Evolutionary conservation across 2,888 invertebrate species (phyloP).

Genomic region (Phalangium opilio): DNA sequence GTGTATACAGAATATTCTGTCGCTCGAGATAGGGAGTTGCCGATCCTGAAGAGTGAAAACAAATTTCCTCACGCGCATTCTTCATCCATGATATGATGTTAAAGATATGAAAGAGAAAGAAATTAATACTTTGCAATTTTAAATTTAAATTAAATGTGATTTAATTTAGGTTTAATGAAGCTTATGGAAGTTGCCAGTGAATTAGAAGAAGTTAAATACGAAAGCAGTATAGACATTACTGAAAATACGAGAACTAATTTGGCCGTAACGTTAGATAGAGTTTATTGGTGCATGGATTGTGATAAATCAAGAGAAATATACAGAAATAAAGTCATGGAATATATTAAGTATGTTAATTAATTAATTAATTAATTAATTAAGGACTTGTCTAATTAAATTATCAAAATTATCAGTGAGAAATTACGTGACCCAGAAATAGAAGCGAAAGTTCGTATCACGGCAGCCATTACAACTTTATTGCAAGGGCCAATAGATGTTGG

Average conservation of each 20-base stretch:
- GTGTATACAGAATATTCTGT: too few relatives aligned
- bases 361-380: too few relatives aligned
- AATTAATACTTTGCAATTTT: too few relatives aligned
- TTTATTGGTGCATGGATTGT: constrained; percentile 93
- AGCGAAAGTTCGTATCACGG: constrained; percentile 64
- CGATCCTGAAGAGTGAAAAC: too few relatives aligned
- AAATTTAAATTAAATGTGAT: background rate
- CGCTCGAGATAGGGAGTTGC: too few relatives aligned
- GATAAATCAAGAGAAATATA: constrained; percentile 63
- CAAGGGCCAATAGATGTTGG: constrained; percentile 86
- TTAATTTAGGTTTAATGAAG: constrained; percentile 38
- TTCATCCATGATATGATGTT: too few relatives aligned
- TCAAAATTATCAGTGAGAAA: constrained; percentile 54
- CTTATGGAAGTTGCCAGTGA: constrained; percentile 85
- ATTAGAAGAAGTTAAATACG: constrained; percentile 78
- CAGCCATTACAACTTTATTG: constrained; percentile 72
- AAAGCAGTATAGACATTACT: constrained; percentile 78
- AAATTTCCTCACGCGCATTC: too few relatives aligned
- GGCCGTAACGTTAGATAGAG: constrained; percentile 70
- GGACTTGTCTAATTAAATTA: constrained; percentile 12
- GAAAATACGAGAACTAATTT: constrained; percentile 75
- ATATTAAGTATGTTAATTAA: constrained; percentile 47
- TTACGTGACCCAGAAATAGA: constrained; percentile 72
- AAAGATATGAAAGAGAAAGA: too few relatives aligned
- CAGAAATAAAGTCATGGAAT: constrained; percentile 62